These are phyloP conservation scores for Nothoprocta pentlandii DNA, from an alignment of 2,113 vertebrate genomes.

Conservation along the genomic window DNA sequence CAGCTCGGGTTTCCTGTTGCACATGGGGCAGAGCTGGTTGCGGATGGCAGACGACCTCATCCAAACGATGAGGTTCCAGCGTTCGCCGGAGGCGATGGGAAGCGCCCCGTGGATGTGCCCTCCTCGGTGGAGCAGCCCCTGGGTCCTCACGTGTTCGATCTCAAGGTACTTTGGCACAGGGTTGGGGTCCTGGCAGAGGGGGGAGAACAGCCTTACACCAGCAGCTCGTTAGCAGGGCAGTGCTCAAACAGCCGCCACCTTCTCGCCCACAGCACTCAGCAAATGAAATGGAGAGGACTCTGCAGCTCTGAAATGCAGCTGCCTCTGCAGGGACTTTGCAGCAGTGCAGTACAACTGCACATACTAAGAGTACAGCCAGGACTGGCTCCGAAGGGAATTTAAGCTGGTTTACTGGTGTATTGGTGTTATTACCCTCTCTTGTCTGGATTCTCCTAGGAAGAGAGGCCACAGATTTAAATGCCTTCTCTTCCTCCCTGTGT, in stretches of 20 bases:
- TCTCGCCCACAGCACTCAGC: background rate
- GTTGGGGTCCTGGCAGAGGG: constrained; percentile 78
- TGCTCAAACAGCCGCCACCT: accelerated
- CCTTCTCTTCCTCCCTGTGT: background rate
- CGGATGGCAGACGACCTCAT: constrained; percentile 88
- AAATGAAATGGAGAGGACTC: accelerated
- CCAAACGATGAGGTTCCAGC: constrained; percentile 97
- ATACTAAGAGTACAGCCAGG: background rate
- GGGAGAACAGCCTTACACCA: background rate
- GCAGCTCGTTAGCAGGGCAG: background rate
- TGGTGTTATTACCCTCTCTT: background rate
- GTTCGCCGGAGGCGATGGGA: constrained; percentile 87
- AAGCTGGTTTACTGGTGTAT: background rate
- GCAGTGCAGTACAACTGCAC: background rate
- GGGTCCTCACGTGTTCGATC: constrained; percentile 81
- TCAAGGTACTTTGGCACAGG: constrained; percentile 82
- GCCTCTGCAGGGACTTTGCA: background rate
- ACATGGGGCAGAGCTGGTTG: constrained; percentile 94
- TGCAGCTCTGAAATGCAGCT: background rate
- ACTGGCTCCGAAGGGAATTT: background rate
- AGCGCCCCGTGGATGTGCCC: constrained; percentile 94
- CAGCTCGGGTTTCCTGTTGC: constrained; percentile 81
- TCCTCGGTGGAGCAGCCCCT: constrained; percentile 90
- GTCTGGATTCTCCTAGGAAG: background rate
- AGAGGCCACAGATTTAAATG: background rate